A percentile compares a stretch with the other conserved stretches of the same genome.
phyloP scores from a whole-genome alignment of 2,888 invertebrate species.

The Leucophenga montana region DNA sequence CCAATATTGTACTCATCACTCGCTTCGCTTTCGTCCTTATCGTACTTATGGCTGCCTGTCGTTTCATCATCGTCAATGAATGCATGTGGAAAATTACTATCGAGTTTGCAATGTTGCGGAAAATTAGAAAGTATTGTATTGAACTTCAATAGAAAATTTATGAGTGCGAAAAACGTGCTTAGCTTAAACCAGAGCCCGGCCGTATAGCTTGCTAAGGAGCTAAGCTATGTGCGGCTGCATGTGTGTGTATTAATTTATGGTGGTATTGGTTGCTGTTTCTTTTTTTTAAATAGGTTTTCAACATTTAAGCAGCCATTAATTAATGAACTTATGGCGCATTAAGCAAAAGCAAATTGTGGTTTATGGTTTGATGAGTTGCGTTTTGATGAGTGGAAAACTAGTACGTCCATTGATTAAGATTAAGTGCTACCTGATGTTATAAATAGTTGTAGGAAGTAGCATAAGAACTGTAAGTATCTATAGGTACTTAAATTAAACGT shows the following conservation, averaged over 20 bases:
- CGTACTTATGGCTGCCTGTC: neutral
- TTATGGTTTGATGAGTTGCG: slow-evolving; percentile 21
- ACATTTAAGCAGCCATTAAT: slow-evolving; percentile 37
- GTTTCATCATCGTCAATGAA: slow-evolving; percentile 37
- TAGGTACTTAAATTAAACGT: neutral
- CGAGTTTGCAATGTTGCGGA: slow-evolving; percentile 52
- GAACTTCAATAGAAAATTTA: slow-evolving; percentile 53
- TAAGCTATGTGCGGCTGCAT: neutral
- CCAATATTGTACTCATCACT: neutral
- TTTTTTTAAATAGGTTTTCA: too few relatives aligned
- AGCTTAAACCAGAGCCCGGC: neutral
- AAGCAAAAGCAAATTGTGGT: neutral
- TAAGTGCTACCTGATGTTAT: too few relatives aligned
- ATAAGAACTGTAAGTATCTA: too few relatives aligned
- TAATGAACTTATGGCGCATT: slow-evolving; percentile 35
- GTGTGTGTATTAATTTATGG: neutral
- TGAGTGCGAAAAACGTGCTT: slow-evolving; percentile 49
- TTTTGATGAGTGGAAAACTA: neutral
- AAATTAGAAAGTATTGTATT: slow-evolving; percentile 63
- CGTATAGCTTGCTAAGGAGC: neutral
- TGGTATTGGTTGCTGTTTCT: too few relatives aligned
- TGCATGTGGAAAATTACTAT: slow-evolving; percentile 49
- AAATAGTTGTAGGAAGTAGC: too few relatives aligned
- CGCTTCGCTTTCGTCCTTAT: neutral
- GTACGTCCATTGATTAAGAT: neutral